phyloP scores from a whole-genome alignment of 2,797 vertebrate species.

The Sarcophilus harrisii region DNA sequence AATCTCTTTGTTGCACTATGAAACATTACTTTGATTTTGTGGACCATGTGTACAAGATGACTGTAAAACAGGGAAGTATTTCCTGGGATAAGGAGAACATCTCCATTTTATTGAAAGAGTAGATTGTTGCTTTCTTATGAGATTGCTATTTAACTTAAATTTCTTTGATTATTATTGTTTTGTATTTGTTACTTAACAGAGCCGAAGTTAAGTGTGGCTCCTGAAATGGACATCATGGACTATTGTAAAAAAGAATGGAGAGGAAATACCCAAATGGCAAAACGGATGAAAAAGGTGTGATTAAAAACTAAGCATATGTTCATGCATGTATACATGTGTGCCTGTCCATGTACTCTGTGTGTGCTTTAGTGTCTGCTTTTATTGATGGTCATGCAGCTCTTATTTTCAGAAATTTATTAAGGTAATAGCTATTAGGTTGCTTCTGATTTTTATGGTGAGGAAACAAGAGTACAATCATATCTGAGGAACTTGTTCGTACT shows the following conservation, averaged over 20 bases:
- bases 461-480: no score
- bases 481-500: constrained; percentile 16
- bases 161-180: not conserved
- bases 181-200: constrained; percentile 73
- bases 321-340: not conserved
- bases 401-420: constrained; percentile 57
- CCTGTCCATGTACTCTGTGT: not conserved
- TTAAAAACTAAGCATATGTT: not conserved
- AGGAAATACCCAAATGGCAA: constrained; percentile 93
- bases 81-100: not conserved
- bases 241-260: constrained; percentile 96
- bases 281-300: constrained; percentile 93
- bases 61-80: not conserved
- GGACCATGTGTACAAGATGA: not conserved
- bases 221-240: constrained; percentile 92
- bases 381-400: constrained; percentile 11
- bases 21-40: not conserved
- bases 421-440: not conserved
- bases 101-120: not conserved
- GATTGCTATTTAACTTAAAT: not conserved
- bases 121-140: not conserved
- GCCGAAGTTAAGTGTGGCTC: constrained; percentile 87
- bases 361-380: not conserved
- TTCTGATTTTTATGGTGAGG: constrained; percentile 19
- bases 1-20: not conserved